phyloP scores from a whole-genome alignment of 2,888 invertebrate species.

The Xestia sexstrigata region DNA sequence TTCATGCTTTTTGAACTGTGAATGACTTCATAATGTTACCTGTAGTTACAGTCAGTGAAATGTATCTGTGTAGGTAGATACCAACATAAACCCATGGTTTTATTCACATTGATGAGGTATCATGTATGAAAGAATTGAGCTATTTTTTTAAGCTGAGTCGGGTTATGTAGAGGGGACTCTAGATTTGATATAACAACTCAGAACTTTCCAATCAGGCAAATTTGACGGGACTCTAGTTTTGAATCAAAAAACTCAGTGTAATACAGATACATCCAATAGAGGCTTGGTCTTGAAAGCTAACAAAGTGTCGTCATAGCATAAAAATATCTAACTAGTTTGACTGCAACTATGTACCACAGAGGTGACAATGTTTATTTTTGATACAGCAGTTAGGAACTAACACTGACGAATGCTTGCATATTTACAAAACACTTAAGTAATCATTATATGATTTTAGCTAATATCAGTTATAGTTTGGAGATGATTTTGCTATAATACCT shows the following conservation, averaged over 20 bases:
- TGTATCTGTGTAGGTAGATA: not conserved
- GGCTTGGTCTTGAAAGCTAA: not conserved
- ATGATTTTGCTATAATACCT: not conserved
- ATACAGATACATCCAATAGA: not conserved
- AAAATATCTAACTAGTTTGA: not conserved
- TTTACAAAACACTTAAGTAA: not conserved
- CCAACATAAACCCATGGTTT: not conserved
- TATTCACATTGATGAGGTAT: not conserved
- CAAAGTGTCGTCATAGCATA: not conserved
- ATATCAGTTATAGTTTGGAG: not conserved
- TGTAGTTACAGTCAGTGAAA: not conserved
- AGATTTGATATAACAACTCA: not conserved
- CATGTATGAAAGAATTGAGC: not conserved
- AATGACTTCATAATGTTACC: slow-evolving; percentile 49
- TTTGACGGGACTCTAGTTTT: not conserved
- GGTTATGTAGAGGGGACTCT: not conserved
- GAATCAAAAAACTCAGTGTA: not conserved
- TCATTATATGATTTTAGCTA: not conserved
- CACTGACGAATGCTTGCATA: too few relatives aligned
- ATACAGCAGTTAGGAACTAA: not conserved
- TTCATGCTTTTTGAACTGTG: slow-evolving; percentile 27
- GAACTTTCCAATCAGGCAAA: not conserved
- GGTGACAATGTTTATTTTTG: slow-evolving; percentile 1
- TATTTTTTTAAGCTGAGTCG: not conserved
- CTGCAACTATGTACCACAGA: slow-evolving; percentile 8